Evolutionary conservation across 2,113 vertebrate species (phyloP).

Genomic region (Setophaga coronata): DNA sequence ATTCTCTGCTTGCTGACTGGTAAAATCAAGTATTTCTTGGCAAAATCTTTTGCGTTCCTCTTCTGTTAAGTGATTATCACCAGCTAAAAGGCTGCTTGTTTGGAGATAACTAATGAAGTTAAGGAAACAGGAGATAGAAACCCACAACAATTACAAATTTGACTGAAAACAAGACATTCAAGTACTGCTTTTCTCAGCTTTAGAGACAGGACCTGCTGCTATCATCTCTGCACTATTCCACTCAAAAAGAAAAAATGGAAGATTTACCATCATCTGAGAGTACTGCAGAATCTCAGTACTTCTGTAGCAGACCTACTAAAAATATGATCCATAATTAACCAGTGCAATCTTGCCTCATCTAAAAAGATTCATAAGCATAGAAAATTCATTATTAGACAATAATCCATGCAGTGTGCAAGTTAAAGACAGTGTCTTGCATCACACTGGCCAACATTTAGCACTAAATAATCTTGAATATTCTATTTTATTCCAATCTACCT

Average conservation of each 20-base stretch:
- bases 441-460: neutral
- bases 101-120: conserved; percentile 88
- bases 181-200: neutral
- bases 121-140: conserved; percentile 69
- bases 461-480: neutral
- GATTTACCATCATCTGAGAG: neutral
- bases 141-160: neutral
- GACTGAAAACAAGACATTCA: neutral
- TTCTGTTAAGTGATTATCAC: conserved; percentile 82
- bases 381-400: neutral
- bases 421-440: neutral
- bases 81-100: conserved; percentile 91
- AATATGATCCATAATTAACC: neutral
- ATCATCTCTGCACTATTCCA: neutral
- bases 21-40: conserved; percentile 89
- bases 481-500: neutral
- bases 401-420: neutral
- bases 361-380: neutral
- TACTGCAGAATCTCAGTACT: neutral
- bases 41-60: conserved; percentile 89
- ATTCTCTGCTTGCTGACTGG: conserved; percentile 67
- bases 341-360: neutral
- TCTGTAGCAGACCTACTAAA: neutral
- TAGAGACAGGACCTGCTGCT: neutral
- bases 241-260: neutral